A percentile compares a stretch with the other conserved stretches of the same genome.
Evolutionary conservation across 2,113 vertebrate genomes (phyloP).

Genomic region (Colossoma macropomum): DNA sequence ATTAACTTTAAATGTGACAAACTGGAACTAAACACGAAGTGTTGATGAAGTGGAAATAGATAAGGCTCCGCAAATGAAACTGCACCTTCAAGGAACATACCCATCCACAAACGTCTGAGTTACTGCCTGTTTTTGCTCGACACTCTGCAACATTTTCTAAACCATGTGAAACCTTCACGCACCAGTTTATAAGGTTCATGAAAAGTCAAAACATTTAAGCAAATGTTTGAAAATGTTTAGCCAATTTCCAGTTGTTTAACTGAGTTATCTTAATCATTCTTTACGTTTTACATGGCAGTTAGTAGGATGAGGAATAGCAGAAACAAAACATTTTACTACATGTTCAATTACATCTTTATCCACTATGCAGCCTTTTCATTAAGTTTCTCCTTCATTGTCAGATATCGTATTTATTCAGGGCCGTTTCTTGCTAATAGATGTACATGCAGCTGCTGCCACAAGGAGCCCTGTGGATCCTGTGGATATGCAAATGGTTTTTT

Average conservation of each 20-base stretch:
- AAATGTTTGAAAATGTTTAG: too few species aligned
- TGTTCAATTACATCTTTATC: not conserved
- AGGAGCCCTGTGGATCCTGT: too few species aligned
- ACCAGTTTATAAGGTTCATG: not conserved
- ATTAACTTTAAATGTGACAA: not conserved
- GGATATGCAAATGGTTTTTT: too few species aligned
- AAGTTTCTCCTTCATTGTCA: not conserved
- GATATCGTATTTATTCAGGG: not conserved
- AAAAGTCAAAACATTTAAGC: not conserved
- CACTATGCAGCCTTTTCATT: not conserved
- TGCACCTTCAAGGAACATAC: constrained; percentile 28
- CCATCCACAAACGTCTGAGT: not conserved
- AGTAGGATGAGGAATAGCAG: too few species aligned
- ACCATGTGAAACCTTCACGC: not conserved
- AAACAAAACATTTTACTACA: not conserved
- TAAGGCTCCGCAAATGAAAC: constrained; percentile 34
- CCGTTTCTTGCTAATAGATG: too few species aligned
- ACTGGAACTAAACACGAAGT: not conserved
- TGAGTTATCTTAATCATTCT: too few species aligned
- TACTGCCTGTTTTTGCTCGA: not conserved
- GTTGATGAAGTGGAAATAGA: constrained; percentile 20
- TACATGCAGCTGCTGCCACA: too few species aligned
- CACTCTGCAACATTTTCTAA: not conserved
- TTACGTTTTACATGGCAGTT: too few species aligned
- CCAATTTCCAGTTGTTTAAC: too few species aligned